phyloP scores from a whole-genome alignment of 2,888 invertebrate genomes.

The Clitarchus hookeri region DNA sequence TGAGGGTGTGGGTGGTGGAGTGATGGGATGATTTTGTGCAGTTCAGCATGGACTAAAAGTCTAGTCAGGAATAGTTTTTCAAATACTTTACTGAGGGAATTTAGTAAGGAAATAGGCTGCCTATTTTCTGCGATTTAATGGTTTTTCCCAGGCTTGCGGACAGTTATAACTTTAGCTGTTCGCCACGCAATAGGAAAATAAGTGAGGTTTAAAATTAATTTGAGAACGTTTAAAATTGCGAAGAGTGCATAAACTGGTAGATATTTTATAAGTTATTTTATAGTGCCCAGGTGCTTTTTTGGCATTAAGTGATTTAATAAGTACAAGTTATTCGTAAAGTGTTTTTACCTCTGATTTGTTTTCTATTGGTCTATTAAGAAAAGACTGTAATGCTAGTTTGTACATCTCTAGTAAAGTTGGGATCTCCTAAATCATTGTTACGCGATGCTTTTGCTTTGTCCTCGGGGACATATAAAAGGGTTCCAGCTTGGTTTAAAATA shows the following conservation, averaged over 20 bases:
- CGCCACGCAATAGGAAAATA: neutral
- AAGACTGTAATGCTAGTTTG: neutral
- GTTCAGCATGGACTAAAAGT: neutral
- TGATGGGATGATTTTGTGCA: neutral
- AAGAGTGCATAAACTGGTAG: neutral
- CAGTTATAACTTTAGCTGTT: neutral
- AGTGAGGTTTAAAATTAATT: neutral
- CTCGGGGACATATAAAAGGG: neutral
- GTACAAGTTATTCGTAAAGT: neutral
- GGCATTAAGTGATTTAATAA: neutral
- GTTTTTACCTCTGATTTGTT: neutral
- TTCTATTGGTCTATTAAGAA: neutral
- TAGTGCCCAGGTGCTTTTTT: neutral
- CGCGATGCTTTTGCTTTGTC: neutral
- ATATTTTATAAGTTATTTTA: neutral
- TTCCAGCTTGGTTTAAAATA: neutral
- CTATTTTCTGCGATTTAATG: too few species aligned
- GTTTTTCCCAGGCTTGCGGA: neutral
- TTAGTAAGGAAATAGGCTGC: neutral
- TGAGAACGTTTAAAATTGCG: neutral
- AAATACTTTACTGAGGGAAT: too few species aligned
- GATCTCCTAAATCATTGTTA: too few species aligned
- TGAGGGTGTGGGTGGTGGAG: too few species aligned
- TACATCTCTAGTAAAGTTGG: neutral
- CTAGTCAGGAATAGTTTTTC: neutral